Percentiles rank a stretch among this genome's conserved stretches.
phyloP scores from a whole-genome alignment of 2,113 vertebrate genomes.

The Sylvia atricapilla region DNA sequence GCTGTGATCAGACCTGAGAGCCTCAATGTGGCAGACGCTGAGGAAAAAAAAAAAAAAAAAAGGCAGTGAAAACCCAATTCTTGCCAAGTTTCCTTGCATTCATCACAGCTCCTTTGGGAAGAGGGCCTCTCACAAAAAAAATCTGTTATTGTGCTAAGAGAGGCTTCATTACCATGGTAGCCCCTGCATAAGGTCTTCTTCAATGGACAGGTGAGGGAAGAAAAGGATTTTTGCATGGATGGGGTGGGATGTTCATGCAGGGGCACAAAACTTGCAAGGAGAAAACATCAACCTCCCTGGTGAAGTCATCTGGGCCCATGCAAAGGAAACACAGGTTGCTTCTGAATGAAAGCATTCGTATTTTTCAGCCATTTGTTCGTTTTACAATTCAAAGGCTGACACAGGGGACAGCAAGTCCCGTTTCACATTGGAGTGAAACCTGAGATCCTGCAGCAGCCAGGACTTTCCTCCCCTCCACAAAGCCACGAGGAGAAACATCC shows the following conservation, averaged over 20 bases:
- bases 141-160: background rate
- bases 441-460: background rate
- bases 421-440: background rate
- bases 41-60: background rate
- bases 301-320: background rate
- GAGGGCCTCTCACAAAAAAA: background rate
- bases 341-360: accelerated
- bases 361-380: background rate
- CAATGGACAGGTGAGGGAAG: background rate
- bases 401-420: accelerated
- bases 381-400: background rate
- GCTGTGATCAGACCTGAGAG: slow-evolving; percentile 21
- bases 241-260: background rate
- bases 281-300: background rate
- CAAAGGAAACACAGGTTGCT: background rate
- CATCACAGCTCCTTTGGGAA: background rate
- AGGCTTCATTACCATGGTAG: background rate
- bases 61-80: background rate
- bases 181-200: background rate
- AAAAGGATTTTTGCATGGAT: background rate
- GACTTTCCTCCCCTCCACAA: background rate
- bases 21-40: background rate
- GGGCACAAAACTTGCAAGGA: background rate
- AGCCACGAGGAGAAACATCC: background rate
- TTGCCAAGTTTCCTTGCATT: slow-evolving; percentile 16